Evolutionary conservation across 2,113 vertebrate genomes (phyloP), one percentile per base, ranked within the genome.

Genomic region (Trichomycterus rosablanca): DNA sequence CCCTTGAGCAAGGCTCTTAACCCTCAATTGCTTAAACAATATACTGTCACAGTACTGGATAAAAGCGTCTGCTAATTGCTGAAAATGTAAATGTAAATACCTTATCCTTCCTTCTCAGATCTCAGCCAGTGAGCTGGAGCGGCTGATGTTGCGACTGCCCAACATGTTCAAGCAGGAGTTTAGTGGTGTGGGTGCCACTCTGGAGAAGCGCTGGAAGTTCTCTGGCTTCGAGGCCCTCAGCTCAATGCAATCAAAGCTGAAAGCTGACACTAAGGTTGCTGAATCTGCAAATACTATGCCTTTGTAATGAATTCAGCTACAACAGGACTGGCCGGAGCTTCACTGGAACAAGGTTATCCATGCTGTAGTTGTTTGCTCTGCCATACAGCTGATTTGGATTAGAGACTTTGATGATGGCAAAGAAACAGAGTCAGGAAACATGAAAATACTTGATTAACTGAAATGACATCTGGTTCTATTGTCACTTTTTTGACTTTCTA

Each of bases 171-270:
- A 90, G 26, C 94, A 97, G 83, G 94, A 98, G 76, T 92, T 98
- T 83, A 95, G 92, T 4, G 95, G 95, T 1, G 94, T 98, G 6
- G 94, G 95, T 20, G 94, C 95, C 2, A 97, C 91, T 0, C 80
- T 98, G 86, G 95, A 98, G 70, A 98, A 98, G 74, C 88, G 94
- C 10, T 98, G 95, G 95, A 98, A 95, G 82, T 90, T 98, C 79
- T 97, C 92, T 74, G 94, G 93, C 67, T 98, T 98, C 34, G 90
- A 96, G 81, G 91, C 88, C 76, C 89, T 97, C 56, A 89, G 93
- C 60, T 91, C 90, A 1, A 58, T 84, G 72, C 95, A 91, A 91
- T 84, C 43, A 55, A 71, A 70, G 79, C 53, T 55, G 59, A 37
- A 74, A 14, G 46, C 10, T 37, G 5, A 39, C 34, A 28, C 32